phyloP scores from a whole-genome alignment of 1,140 invertebrate genomes.

The Cydia strobilella region DNA sequence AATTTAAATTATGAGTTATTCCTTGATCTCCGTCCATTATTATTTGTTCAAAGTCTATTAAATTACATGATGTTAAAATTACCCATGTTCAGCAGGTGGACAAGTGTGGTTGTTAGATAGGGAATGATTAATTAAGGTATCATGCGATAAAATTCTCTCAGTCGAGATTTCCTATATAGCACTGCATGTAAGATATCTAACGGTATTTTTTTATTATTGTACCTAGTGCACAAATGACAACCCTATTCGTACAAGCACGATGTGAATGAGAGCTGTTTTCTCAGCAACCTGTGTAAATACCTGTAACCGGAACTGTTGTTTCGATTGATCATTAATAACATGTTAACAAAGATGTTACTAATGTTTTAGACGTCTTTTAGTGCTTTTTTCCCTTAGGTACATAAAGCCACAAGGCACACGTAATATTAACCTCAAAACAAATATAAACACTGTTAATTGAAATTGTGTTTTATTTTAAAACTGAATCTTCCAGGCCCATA shows the following conservation, averaged over 20 bases:
- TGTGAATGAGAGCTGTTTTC: slow-evolving; percentile 7
- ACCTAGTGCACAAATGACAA: slow-evolving; percentile 47
- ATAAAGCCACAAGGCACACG: slow-evolving; percentile 65
- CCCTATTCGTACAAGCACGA: slow-evolving; percentile 34
- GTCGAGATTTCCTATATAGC: slow-evolving; percentile 4
- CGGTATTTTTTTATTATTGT: neutral
- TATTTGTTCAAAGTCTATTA: slow-evolving; percentile 3
- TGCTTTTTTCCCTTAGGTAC: slow-evolving; percentile 61
- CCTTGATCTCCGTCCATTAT: slow-evolving; percentile 19
- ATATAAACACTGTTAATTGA: slow-evolving; percentile 78
- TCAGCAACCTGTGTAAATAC: slow-evolving; percentile 46
- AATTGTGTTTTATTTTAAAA: slow-evolving; percentile 44
- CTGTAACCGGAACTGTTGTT: slow-evolving; percentile 49
- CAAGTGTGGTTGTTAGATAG: too few species aligned
- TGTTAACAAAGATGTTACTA: slow-evolving; percentile 64
- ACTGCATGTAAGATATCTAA: slow-evolving; percentile 30
- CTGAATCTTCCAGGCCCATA: too few species aligned
- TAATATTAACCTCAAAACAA: slow-evolving; percentile 76
- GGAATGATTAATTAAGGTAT: neutral
- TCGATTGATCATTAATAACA: slow-evolving; percentile 50
- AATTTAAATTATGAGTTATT: neutral
- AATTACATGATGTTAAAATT: neutral
- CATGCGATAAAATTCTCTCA: neutral
- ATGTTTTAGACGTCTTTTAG: slow-evolving; percentile 67
- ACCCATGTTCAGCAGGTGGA: too few species aligned